A percentile compares a stretch with the other conserved stretches of the same genome.
Evolutionary conservation across 2,888 invertebrate species (phyloP).

Genomic region (Callyntrura sp.): DNA sequence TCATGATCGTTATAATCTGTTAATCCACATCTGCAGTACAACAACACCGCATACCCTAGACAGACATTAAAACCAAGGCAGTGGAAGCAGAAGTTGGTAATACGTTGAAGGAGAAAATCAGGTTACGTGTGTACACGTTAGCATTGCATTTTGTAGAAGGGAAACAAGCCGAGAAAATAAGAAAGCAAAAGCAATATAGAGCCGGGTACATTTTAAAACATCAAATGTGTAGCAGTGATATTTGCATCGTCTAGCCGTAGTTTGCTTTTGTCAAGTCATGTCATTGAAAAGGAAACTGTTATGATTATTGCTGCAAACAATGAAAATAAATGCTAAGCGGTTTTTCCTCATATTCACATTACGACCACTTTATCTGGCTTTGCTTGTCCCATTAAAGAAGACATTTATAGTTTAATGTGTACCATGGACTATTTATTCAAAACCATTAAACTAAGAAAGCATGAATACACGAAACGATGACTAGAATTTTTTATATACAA

Average conservation of each 20-base stretch:
- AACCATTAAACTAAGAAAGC: conserved; percentile 25
- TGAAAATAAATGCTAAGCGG: conserved; percentile 46
- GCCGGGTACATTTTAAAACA: conserved; percentile 30
- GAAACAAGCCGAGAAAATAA: too few species aligned
- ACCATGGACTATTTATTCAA: conserved; percentile 51
- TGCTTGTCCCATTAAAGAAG: conserved; percentile 66
- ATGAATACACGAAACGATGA: not conserved
- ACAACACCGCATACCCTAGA: too few species aligned
- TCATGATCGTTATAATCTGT: not conserved
- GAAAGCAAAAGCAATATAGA: not conserved
- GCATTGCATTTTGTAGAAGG: too few species aligned
- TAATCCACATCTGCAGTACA: too few species aligned
- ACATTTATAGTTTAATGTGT: conserved; percentile 65
- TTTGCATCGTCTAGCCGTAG: not conserved
- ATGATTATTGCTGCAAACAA: conserved; percentile 53
- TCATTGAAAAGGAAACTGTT: conserved; percentile 45
- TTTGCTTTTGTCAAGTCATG: conserved; percentile 30
- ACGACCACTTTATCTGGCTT: conserved; percentile 66
- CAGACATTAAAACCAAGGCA: too few species aligned
- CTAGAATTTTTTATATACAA: not conserved
- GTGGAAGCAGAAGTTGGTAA: too few species aligned
- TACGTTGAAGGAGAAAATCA: too few species aligned
- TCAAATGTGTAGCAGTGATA: not conserved
- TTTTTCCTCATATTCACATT: conserved; percentile 65
- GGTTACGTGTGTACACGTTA: too few species aligned